A percentile compares a stretch with the other conserved stretches of the same genome.
Evolutionary conservation across 2,113 vertebrate genomes (phyloP).

Genomic region (Pelvicachromis taeniatus): DNA sequence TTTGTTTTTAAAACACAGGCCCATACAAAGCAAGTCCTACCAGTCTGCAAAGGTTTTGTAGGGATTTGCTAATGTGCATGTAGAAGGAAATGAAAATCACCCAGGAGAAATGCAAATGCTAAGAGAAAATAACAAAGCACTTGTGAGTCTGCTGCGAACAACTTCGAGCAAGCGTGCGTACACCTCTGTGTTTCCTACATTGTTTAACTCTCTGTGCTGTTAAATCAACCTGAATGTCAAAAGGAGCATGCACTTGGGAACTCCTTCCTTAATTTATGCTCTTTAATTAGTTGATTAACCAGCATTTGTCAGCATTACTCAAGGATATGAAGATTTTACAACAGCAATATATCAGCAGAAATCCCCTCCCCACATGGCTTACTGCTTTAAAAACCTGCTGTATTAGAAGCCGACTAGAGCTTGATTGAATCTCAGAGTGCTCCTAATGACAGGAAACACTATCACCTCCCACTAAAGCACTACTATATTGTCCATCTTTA

Average conservation of each 20-base stretch:
- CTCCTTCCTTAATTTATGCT: not conserved
- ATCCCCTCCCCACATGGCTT: not conserved
- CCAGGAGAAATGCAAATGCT: slow-evolving; percentile 39
- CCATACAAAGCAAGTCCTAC: not conserved
- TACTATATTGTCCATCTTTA: not conserved
- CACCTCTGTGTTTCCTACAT: not conserved
- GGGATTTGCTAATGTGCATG: not conserved
- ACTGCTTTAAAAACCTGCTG: not conserved
- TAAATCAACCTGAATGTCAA: not conserved
- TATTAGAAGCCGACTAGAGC: not conserved
- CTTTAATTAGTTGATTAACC: not conserved
- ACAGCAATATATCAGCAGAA: not conserved
- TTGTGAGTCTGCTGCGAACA: not conserved
- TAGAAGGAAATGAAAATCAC: slow-evolving; percentile 28
- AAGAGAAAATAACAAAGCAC: not conserved
- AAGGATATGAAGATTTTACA: not conserved
- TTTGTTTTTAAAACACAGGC: not conserved
- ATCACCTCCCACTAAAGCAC: not conserved
- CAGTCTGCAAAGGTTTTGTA: not conserved
- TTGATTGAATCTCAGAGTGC: not conserved
- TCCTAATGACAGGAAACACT: not conserved
- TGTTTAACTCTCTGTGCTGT: not conserved
- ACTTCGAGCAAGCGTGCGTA: not conserved
- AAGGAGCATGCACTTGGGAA: not conserved
- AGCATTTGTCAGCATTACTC: not conserved